A percentile compares a stretch with the other conserved stretches of the same genome.
Conservation (phyloP, 2,113 vertebrate genomes). For the Callipepla californica region DNA sequence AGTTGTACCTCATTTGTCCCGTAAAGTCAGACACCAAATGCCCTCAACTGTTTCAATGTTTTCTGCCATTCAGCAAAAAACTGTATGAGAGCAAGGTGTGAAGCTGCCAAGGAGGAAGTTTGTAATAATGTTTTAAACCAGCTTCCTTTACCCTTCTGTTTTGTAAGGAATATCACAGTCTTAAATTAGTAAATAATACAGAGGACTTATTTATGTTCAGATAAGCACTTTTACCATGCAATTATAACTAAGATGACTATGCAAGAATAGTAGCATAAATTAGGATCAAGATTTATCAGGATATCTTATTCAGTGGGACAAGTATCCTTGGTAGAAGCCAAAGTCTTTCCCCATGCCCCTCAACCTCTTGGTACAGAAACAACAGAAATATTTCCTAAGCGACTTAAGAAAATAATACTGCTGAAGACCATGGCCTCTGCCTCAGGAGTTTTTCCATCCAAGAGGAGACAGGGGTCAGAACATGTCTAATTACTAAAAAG, state of each 20-base stretch:
- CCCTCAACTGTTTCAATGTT: background rate
- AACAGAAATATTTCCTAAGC: background rate
- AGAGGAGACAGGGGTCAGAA: background rate
- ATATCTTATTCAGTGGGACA: background rate
- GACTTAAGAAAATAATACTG: background rate
- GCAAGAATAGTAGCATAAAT: background rate
- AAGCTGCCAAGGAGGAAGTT: background rate
- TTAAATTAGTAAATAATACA: background rate
- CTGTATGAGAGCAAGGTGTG: background rate
- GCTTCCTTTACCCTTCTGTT: background rate
- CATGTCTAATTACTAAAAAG: background rate
- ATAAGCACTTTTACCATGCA: background rate
- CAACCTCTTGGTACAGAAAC: background rate
- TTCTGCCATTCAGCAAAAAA: slow-evolving; percentile 1
- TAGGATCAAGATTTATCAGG: background rate
- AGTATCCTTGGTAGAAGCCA: background rate
- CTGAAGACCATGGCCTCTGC: background rate
- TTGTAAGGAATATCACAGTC: background rate
- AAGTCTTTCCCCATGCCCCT: background rate
- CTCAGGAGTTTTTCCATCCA: background rate
- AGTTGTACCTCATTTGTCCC: background rate
- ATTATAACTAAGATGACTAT: background rate
- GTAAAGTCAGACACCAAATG: background rate
- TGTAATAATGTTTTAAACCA: background rate
- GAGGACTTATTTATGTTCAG: background rate